Percentiles rank a stretch among this genome's conserved stretches.
phyloP scores from a whole-genome alignment of 2,888 invertebrate species.

The Andrena marginata region DNA sequence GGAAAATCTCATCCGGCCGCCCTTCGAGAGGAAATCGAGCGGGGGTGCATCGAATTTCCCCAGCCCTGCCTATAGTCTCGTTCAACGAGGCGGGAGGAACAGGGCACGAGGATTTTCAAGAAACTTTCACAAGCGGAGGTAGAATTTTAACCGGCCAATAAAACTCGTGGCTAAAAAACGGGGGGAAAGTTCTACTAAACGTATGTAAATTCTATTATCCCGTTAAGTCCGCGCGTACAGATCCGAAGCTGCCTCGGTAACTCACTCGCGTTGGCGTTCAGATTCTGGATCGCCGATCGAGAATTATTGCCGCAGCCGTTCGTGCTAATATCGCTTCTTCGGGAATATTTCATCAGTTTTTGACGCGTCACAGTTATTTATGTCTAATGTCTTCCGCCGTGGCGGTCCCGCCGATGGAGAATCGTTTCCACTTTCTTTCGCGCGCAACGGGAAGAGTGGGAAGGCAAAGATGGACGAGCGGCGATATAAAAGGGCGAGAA shows the following conservation, averaged over 20 bases:
- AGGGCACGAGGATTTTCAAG: neutral
- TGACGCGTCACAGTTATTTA: conserved; percentile 63
- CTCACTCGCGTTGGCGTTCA: conserved; percentile 24
- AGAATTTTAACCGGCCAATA: neutral
- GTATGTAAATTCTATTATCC: too few species aligned
- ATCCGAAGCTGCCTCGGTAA: conserved; percentile 2
- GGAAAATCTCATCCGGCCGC: conserved; percentile 35
- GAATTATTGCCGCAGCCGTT: conserved; percentile 41
- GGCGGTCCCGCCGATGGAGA: conserved; percentile 19
- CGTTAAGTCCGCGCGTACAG: too few species aligned
- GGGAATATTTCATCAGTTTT: conserved; percentile 66
- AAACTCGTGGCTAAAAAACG: too few species aligned
- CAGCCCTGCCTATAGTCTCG: neutral
- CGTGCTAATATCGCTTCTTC: conserved; percentile 47
- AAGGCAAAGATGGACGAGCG: conserved; percentile 37
- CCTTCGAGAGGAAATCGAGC: conserved; percentile 20
- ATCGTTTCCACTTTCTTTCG: conserved; percentile 18
- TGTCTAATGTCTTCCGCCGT: conserved; percentile 61
- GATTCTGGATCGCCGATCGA: conserved; percentile 22
- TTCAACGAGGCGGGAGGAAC: neutral
- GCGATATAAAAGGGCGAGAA: conserved; percentile 66
- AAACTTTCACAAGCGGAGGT: too few species aligned
- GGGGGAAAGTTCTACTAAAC: too few species aligned
- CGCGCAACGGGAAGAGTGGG: conserved; percentile 14
- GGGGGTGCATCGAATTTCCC: neutral